These are phyloP conservation scores for Margarornis squamiger DNA, from an alignment of 2,797 vertebrate species.

Conservation along the genomic window DNA sequence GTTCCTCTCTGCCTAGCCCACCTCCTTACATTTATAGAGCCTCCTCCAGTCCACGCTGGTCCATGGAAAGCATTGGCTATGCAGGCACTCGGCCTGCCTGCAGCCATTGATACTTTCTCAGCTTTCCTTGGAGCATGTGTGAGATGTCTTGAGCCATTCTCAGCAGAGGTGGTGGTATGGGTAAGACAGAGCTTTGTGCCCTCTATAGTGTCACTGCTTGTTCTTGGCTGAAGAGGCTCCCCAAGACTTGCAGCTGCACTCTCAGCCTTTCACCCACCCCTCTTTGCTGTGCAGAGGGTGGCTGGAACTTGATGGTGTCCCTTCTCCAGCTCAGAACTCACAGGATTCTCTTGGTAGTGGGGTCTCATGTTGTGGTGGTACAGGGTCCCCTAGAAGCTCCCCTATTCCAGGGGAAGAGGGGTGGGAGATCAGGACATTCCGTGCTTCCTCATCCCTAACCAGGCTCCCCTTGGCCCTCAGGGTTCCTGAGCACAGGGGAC, in stretches of 20 bases:
- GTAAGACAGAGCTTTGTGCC: not conserved
- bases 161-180: not conserved
- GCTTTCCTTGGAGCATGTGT: not conserved
- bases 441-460: conserved; percentile 16
- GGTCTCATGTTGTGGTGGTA: not conserved
- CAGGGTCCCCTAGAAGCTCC: not conserved
- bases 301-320: not conserved
- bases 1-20: not conserved
- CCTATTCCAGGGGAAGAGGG: not conserved
- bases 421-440: not conserved
- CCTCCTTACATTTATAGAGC: not conserved
- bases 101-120: not conserved
- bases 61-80: not conserved
- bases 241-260: not conserved
- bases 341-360: not conserved
- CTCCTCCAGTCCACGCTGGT: not conserved
- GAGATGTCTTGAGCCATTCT: not conserved
- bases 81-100: not conserved
- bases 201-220: not conserved
- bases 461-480: conserved; percentile 72
- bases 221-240: not conserved
- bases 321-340: not conserved
- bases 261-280: not conserved
- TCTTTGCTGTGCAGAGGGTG: not conserved
- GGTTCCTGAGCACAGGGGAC: conserved; percentile 96